A percentile compares a stretch with the other conserved stretches of the same genome.
Conservation (phyloP, 2,888 invertebrate species). For the Stenotaenia linearis region DNA sequence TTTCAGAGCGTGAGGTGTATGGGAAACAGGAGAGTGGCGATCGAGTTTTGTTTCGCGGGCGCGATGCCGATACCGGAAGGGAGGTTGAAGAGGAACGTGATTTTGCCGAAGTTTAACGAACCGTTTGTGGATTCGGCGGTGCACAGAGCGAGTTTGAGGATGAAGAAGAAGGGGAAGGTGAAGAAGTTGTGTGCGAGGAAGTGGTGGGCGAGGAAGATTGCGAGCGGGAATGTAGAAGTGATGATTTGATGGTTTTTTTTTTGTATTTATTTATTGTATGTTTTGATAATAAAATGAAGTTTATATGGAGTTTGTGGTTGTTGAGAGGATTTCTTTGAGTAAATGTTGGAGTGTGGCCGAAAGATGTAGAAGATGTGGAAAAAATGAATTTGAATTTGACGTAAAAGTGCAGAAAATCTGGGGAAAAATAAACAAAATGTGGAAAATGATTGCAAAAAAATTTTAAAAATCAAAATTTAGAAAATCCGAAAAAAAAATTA, state of each 20-base stretch:
- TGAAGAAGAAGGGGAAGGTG: constrained; percentile 29
- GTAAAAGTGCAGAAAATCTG: too few species aligned
- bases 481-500: too few species aligned
- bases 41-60: constrained; percentile 37
- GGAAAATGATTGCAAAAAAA: too few species aligned
- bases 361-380: too few species aligned
- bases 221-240: neutral
- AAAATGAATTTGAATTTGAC: too few species aligned
- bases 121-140: neutral
- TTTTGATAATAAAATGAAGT: too few species aligned
- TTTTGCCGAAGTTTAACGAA: constrained; percentile 8
- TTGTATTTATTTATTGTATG: neutral
- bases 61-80: constrained; percentile 33
- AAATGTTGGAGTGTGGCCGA: too few species aligned
- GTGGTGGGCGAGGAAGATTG: neutral
- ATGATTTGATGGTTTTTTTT: neutral
- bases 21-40: neutral
- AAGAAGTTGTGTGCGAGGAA: neutral
- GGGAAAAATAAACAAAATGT: too few species aligned
- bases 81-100: constrained; percentile 32
- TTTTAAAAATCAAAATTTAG: too few species aligned
- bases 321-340: too few species aligned
- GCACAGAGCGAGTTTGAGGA: constrained; percentile 18
- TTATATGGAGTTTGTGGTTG: too few species aligned
- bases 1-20: neutral